These are phyloP conservation scores for Pristionchus exspectatus DNA, from an alignment of 2,888 invertebrate species.

Conservation along the genomic window DNA sequence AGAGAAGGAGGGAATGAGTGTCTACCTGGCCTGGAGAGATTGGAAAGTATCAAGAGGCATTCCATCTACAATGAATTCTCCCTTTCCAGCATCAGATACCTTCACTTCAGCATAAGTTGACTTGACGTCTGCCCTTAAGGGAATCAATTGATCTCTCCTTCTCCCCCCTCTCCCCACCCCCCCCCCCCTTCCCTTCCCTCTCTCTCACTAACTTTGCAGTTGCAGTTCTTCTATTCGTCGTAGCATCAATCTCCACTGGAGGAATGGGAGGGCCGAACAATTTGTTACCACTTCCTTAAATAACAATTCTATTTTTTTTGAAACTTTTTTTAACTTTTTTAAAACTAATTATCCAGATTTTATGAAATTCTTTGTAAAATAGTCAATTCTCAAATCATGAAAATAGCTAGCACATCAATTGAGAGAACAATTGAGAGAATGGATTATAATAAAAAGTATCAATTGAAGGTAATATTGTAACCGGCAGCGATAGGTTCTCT, in stretches of 20 bases:
- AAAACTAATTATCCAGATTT: too few species aligned
- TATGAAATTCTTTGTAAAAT: too few species aligned
- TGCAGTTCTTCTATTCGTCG: constrained; percentile 66
- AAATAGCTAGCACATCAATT: too few species aligned
- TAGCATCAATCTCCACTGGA: constrained; percentile 66
- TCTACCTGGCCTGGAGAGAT: constrained; percentile 72
- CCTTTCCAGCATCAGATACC: constrained; percentile 74
- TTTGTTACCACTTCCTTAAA: constrained; percentile 60
- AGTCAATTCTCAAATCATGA: too few species aligned
- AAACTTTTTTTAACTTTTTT: too few species aligned
- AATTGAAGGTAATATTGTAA: neutral
- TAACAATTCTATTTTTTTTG: neutral
- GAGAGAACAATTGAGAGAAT: too few species aligned
- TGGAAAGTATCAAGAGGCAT: constrained; percentile 68
- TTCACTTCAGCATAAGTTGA: constrained; percentile 67
- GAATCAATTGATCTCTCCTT: neutral
- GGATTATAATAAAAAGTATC: too few species aligned
- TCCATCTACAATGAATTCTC: constrained; percentile 73
- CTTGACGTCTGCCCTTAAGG: constrained; percentile 69
- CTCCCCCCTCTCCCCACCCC: neutral
- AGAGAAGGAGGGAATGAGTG: neutral
- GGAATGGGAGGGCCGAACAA: constrained; percentile 72
- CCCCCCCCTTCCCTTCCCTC: neutral
- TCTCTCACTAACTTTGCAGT: constrained; percentile 61
- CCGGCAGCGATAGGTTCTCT: constrained; percentile 56